These are phyloP conservation scores for Phyllotreta striolata DNA, from an alignment of 2,888 invertebrate genomes.

Conservation along the genomic window DNA sequence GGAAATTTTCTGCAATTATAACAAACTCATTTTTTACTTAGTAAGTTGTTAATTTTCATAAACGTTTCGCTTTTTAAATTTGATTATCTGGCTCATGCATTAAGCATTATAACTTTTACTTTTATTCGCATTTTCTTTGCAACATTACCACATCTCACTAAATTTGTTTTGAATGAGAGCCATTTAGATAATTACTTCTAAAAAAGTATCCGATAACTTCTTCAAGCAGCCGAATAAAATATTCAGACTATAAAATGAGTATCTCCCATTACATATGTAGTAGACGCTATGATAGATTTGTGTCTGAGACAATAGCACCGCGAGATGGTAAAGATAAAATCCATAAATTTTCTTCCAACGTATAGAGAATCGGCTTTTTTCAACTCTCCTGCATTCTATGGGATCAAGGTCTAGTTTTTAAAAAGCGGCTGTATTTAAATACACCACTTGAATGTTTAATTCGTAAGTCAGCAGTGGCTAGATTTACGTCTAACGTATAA, in stretches of 20 bases:
- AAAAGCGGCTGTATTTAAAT: constrained; percentile 36
- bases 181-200: not conserved
- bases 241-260: constrained; percentile 25
- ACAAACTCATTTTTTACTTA: too few species aligned
- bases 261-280: constrained; percentile 37
- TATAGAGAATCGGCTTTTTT: constrained; percentile 25
- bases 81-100: too few species aligned
- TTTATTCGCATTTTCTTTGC: too few species aligned
- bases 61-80: too few species aligned
- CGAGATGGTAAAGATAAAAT: constrained; percentile 34
- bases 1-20: too few species aligned
- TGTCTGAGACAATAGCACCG: constrained; percentile 37
- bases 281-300: constrained; percentile 38
- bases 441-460: constrained; percentile 34
- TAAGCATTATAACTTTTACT: too few species aligned
- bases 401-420: constrained; percentile 36
- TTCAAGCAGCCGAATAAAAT: constrained; percentile 19
- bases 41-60: too few species aligned
- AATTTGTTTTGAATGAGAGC: too few species aligned
- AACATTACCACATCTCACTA: too few species aligned
- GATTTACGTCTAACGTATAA: constrained; percentile 6
- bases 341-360: constrained; percentile 33
- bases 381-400: constrained; percentile 24
- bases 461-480: constrained; percentile 21
- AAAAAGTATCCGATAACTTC: constrained; percentile 15